A percentile compares a stretch with the other conserved stretches of the same genome.
These are phyloP conservation scores for Chrysotoxum bicinctum DNA, from an alignment of 2,888 invertebrate species.

Conservation along the genomic window DNA sequence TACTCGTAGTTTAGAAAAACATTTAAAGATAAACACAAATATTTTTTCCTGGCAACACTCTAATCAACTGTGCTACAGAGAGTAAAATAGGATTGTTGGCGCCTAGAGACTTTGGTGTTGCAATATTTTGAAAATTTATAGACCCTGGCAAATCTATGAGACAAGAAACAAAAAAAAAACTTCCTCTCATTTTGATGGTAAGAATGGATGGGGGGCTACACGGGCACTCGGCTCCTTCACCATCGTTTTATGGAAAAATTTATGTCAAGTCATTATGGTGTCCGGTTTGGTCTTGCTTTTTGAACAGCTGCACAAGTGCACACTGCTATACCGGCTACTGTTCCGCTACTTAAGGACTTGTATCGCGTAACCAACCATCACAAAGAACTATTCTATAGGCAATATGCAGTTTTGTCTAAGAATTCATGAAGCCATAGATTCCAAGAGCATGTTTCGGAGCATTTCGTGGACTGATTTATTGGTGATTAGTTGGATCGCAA, in stretches of 20 bases:
- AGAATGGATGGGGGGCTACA: background rate
- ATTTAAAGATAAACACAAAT: too few species aligned
- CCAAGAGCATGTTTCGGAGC: conserved; percentile 24
- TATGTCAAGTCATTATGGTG: conserved; percentile 71
- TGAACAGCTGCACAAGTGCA: conserved; percentile 21
- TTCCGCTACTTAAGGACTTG: conserved; percentile 31
- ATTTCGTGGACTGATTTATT: conserved; percentile 58
- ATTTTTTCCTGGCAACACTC: background rate
- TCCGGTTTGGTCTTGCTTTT: conserved; percentile 55
- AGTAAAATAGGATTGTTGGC: conserved; percentile 30
- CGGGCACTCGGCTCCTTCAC: background rate
- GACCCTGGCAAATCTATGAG: conserved; percentile 36
- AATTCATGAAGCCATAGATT: conserved; percentile 61
- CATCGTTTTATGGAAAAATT: conserved; percentile 60
- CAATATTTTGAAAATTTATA: conserved; percentile 70
- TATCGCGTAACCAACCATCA: conserved; percentile 15
- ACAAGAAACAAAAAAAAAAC: background rate
- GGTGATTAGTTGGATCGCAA: conserved; percentile 65
- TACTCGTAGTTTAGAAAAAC: too few species aligned
- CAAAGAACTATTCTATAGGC: conserved; percentile 1
- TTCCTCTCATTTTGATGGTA: conserved; percentile 6
- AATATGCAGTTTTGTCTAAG: conserved; percentile 60
- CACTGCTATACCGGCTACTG: background rate
- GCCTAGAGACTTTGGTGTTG: conserved; percentile 38
- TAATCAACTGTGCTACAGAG: background rate